Evolutionary conservation across 2,113 vertebrate genomes (phyloP).

Genomic region (Colinus virginianus): DNA sequence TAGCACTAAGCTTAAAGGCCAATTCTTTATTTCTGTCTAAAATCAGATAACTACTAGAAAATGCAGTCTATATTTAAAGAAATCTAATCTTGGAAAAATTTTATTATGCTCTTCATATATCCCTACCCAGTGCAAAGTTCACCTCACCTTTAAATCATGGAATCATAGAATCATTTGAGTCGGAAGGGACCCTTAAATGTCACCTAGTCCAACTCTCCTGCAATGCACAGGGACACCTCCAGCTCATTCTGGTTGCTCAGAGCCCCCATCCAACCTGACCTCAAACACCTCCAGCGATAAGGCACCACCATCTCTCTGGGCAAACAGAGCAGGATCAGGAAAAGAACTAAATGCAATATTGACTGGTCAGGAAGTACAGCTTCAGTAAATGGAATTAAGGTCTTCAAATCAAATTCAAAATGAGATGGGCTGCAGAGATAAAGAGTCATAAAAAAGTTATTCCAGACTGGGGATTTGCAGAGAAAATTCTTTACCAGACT

Average conservation of each 20-base stretch:
- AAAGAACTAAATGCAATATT: not conserved
- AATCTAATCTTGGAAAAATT: not conserved
- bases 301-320: too few relatives aligned
- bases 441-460: not conserved
- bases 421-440: not conserved
- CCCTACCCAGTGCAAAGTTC: not conserved
- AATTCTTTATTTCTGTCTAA: not conserved
- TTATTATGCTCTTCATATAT: not conserved
- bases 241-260: too few relatives aligned
- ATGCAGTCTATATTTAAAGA: not conserved
- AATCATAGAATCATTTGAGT: too few relatives aligned
- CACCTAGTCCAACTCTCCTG: too few relatives aligned
- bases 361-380: not conserved
- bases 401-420: constrained; percentile 34
- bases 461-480: constrained; percentile 2
- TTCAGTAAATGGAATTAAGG: constrained; percentile 23
- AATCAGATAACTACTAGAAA: not conserved
- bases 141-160: not conserved
- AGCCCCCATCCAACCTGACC: too few relatives aligned
- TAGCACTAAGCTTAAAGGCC: not conserved
- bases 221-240: too few relatives aligned
- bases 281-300: too few relatives aligned
- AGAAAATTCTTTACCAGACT: not conserved
- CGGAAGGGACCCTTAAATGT: too few relatives aligned
- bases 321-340: not conserved